These are phyloP conservation scores for Cyphomyrus plagiostoma DNA, from an alignment of 2,113 vertebrate genomes.

Conservation along the genomic window DNA sequence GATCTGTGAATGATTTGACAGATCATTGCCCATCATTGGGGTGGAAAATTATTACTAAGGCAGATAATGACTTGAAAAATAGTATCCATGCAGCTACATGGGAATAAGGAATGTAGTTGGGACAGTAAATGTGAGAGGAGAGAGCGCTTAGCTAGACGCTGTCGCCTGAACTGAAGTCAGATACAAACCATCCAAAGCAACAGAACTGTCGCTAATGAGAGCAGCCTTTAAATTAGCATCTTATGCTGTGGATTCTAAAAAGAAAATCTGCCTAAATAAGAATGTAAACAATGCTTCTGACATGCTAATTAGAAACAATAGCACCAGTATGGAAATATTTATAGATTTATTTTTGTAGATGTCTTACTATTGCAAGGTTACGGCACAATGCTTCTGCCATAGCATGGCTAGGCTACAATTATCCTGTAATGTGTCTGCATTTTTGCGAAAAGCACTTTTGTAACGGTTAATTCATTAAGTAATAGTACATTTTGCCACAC, in stretches of 20 bases:
- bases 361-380: too few species aligned
- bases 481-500: not conserved
- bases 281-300: not conserved
- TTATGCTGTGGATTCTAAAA: not conserved
- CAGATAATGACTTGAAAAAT: slow-evolving; percentile 26
- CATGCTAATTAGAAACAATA: not conserved
- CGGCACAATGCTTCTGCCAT: not conserved
- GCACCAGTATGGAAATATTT: not conserved
- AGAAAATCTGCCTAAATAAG: not conserved
- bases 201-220: not conserved
- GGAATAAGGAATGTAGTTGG: not conserved
- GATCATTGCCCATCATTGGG: slow-evolving; percentile 14
- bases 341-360: not conserved
- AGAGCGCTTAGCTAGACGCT: not conserved
- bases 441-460: not conserved
- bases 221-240: not conserved
- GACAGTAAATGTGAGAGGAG: not conserved
- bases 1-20: not conserved
- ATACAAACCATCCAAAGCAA: not conserved
- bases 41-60: slow-evolving; percentile 23
- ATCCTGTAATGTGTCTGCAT: not conserved
- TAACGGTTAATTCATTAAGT: not conserved
- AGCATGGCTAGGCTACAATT: not conserved
- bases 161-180: not conserved
- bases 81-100: not conserved